A percentile compares a stretch with the other conserved stretches of the same genome.
phyloP scores from a whole-genome alignment of 1,140 invertebrate species.

The Amphibalanus amphitrite region DNA sequence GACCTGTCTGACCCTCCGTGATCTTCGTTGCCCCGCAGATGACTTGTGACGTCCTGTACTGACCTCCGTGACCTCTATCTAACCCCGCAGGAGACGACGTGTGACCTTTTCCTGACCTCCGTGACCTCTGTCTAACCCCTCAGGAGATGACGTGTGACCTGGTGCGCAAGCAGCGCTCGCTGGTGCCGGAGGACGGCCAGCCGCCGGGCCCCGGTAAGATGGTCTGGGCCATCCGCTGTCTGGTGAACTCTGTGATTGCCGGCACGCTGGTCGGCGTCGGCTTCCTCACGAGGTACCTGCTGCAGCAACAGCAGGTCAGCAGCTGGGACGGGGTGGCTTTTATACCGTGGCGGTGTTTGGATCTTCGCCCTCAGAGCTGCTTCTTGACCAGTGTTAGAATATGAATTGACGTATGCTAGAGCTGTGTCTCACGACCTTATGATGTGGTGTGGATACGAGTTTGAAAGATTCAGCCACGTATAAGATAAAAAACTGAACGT shows the following conservation, averaged over 20 bases:
- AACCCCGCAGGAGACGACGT: not conserved
- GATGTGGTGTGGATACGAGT: no score
- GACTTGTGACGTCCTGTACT: constrained; percentile 5
- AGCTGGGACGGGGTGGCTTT: no score
- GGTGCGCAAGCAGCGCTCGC: not conserved
- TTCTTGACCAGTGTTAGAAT: no score
- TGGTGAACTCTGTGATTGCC: constrained; percentile 17
- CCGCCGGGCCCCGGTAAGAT: constrained; percentile 23
- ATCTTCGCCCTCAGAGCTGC: no score
- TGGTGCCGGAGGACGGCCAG: not conserved
- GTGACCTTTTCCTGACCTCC: constrained; percentile 3
- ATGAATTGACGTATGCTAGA: no score
- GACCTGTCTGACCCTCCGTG: no score
- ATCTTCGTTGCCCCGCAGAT: constrained; percentile 4
- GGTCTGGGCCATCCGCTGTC: constrained; percentile 26
- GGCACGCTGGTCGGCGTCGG: constrained; percentile 26
- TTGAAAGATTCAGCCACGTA: no score
- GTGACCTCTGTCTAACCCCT: not conserved
- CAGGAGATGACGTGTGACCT: not conserved
- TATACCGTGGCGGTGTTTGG: no score
- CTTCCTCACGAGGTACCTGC: constrained; percentile 28
- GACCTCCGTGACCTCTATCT: not conserved
- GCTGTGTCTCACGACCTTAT: no score
- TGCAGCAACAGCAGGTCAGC: constrained; percentile 18
- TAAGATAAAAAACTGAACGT: no score